Conservation (phyloP, 2,888 invertebrate genomes). For the Hemithea aestivaria region DNA sequence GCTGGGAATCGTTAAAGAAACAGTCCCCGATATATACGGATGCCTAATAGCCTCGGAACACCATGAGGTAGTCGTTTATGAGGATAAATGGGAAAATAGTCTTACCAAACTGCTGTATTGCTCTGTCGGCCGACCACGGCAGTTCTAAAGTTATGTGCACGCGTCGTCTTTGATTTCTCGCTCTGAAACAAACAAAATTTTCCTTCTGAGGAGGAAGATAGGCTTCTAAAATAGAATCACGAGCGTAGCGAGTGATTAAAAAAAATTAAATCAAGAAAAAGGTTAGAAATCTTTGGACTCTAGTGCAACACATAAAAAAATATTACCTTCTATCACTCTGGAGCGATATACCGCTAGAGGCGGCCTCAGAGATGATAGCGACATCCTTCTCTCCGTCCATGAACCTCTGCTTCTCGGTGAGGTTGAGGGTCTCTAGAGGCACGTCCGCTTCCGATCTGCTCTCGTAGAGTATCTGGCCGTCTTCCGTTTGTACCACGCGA, state of each 20-base stretch:
- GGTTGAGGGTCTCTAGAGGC: slow-evolving; percentile 97
- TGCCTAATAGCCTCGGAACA: no score
- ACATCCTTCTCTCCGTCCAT: slow-evolving; percentile 99
- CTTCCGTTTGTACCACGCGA: slow-evolving; percentile 93
- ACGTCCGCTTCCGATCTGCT: slow-evolving; percentile 96
- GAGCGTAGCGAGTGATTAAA: no score
- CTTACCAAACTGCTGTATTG: slow-evolving; percentile 98
- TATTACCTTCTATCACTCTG: slow-evolving; percentile 91
- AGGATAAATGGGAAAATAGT: no score
- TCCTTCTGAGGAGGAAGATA: no score
- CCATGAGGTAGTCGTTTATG: no score
- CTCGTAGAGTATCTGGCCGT: slow-evolving; percentile 96
- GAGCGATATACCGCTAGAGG: slow-evolving; percentile 97
- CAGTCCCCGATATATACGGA: no score
- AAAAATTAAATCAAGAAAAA: no score
- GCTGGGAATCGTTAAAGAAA: no score
- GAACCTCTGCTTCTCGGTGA: slow-evolving; percentile 94
- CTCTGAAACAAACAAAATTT: slow-evolving; percentile 77
- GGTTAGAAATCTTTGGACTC: neutral
- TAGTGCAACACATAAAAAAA: neutral
- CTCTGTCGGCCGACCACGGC: slow-evolving; percentile 99
- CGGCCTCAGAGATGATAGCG: slow-evolving; percentile 99
- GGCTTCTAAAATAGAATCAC: no score
- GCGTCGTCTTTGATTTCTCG: slow-evolving; percentile 93
- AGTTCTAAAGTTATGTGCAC: slow-evolving; percentile 99